Percentiles rank a stretch among this genome's conserved stretches.
Evolutionary conservation across 2,797 vertebrate species (phyloP).

Genomic region (Mormyrus hasselquistii): DNA sequence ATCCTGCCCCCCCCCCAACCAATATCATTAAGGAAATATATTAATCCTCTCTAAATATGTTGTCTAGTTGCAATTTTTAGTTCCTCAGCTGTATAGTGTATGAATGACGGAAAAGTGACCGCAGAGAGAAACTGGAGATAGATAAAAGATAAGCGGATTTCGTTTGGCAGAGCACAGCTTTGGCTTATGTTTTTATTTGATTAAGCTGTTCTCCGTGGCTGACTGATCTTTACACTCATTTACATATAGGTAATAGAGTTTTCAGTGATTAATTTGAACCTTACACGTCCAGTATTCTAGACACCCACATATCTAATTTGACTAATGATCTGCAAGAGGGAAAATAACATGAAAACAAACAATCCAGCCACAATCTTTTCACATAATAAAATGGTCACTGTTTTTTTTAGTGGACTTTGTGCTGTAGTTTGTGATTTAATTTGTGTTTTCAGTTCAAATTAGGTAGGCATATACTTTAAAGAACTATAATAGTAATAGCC

Average conservation of each 20-base stretch:
- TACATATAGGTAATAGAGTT: constrained; percentile 58
- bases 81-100: constrained; percentile 53
- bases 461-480: constrained; percentile 1
- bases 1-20: background rate
- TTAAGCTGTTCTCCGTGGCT: constrained; percentile 55
- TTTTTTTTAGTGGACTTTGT: background rate
- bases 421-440: background rate
- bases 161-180: constrained; percentile 41
- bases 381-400: constrained; percentile 43
- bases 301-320: constrained; percentile 63
- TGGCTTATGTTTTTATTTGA: constrained; percentile 41
- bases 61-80: constrained; percentile 47
- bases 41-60: background rate
- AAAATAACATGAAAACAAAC: constrained; percentile 59
- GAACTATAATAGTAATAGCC: background rate
- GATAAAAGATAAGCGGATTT: constrained; percentile 52
- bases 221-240: constrained; percentile 54
- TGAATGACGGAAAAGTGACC: constrained; percentile 63
- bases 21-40: background rate
- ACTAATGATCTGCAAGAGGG: constrained; percentile 48
- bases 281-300: constrained; percentile 41
- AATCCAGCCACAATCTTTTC: constrained; percentile 50
- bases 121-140: constrained; percentile 36
- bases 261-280: constrained; percentile 61
- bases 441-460: constrained; percentile 11